Base-by-base conservation (phyloP, 2,113 vertebrate genomes). In the Microtus pennsylvanicus region DNA sequence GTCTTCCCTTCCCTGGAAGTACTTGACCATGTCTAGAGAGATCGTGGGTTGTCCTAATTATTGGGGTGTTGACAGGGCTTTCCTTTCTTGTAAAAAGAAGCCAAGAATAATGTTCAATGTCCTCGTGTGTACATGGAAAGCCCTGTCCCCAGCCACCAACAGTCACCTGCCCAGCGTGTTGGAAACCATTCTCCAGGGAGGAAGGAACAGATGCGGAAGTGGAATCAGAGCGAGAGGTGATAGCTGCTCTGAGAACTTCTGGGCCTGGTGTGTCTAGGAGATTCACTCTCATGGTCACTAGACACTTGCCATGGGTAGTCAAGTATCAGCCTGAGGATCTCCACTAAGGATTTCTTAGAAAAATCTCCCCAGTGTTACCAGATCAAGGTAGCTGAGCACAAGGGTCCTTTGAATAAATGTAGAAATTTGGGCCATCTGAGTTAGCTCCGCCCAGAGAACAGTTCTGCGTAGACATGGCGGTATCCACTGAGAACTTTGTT, bases 111-210 rank as follows among this genome's bases (percentile, higher is more conserved):
- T 69, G 67, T n/a, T 74, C 4, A 81, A 65, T 19, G 47, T 70
- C 58, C 35, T 74, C 6, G 4, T 13, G 1, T n/a, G 13, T 35
- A 1, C 5, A 35, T 30, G 35, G 8, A 33, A 24, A 67, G 26
- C 0, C 1, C 1, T 2, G 1, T 0, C 3, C 33, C 38, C 2
- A 3, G 16, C 0, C 11, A 4, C 0, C 2, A 74, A 3, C 22
- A 77, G 65, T 92, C 77, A 38, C 1, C 24, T 76, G 16, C 30
- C 8, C 38, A 30, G 22, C 45, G 28, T 82, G 26, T 55, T 77
- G n/a, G 19, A 55, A 85, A 87, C 28, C n/a, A 7, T 72, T 69
- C 2, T 83, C 22, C 67, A 35, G 61, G 83, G 12, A 9, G 2
- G 35, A 14, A 75, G 35, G 30, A 52, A 47, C 11, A 38, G 19